Base-by-base conservation (phyloP, 2,113 vertebrate genomes). In the Isichthys henryi region DNA sequence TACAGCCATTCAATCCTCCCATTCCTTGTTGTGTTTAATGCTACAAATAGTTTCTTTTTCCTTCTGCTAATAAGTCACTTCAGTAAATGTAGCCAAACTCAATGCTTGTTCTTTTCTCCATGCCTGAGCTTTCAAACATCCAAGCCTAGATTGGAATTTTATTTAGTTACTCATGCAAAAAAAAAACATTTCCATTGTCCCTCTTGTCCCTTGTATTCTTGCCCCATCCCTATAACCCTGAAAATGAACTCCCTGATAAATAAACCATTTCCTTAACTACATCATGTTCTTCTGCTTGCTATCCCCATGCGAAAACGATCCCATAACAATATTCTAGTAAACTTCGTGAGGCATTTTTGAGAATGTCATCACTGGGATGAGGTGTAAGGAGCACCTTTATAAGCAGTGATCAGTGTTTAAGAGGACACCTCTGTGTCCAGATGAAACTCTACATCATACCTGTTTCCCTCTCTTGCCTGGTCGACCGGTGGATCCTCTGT, bases 401-500 rank as follows among this genome's bases (percentile, higher is more conserved):
- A 45, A 27, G 3, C 45, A n/a, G 17, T 74, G 58, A 43, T 17
- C 43, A 27, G 5, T 74, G 10, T 48, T 52, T 70, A 19, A n/a
- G n/a, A 74, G 66, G 31, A 77, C 48, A 45, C 27, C 6, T 74
- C 56, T 88, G 62, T 48, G 9, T 50, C 31, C 56, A 31, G 46
- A 23, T 5, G 27, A 46, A 17, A 31, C 77, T 2, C 45, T 23
- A 9, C 11, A 6, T 39, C 93, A 92, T 95, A 99, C 98, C 95
- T 97, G 97, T 94, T 99, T 99, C 86, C 98, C 98, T 95, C 98
- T 95, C 93, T 99, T 99, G 83, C 98, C 98, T 19, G 98, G 98
- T 93, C 98, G 96, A 90, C 98, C 98, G 1, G 97, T 98, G 62
- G 98, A 98, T 92, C 98, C 98, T 94, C 98, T 96, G 93, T 97